Evolutionary conservation across 2,113 vertebrate species (phyloP).

Genomic region (Zootoca vivipara): DNA sequence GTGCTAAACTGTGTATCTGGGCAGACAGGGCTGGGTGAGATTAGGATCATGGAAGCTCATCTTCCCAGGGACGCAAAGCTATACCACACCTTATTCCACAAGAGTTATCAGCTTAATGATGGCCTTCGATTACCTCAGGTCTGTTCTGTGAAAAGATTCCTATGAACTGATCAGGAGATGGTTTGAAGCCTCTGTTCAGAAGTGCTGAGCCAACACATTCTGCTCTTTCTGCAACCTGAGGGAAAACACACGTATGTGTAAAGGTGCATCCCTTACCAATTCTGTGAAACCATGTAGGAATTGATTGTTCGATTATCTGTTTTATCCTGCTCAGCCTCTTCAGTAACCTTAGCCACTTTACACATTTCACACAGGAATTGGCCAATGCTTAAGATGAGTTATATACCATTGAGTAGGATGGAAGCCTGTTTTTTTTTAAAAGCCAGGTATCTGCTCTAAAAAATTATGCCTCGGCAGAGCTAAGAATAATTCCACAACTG

Average conservation of each 20-base stretch:
- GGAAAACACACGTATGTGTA: not conserved
- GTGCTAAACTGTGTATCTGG: no score
- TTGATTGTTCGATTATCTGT: not conserved
- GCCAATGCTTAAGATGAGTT: not conserved
- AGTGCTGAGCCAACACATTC: slow-evolving; percentile 88
- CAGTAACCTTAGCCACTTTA: not conserved
- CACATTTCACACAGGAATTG: not conserved
- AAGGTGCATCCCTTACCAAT: not conserved
- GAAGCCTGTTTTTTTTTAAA: not conserved
- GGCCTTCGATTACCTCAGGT: slow-evolving; percentile 84
- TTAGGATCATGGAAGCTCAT: no score
- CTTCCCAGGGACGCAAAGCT: not conserved
- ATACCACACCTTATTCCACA: not conserved
- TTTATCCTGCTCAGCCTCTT: not conserved
- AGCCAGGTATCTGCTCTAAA: not conserved
- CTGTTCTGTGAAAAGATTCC: slow-evolving; percentile 96
- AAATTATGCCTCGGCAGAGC: not conserved
- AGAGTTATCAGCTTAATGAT: not conserved
- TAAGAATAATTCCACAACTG: not conserved
- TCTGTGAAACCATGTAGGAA: not conserved
- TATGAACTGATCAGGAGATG: slow-evolving; percentile 80
- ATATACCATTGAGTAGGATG: not conserved
- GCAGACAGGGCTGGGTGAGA: no score
- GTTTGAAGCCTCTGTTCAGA: slow-evolving; percentile 86
- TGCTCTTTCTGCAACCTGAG: slow-evolving; percentile 82